Percentiles rank a stretch among this genome's conserved stretches.
Evolutionary conservation across 2,113 vertebrate species (phyloP).

Genomic region (Brienomyrus longianalis): DNA sequence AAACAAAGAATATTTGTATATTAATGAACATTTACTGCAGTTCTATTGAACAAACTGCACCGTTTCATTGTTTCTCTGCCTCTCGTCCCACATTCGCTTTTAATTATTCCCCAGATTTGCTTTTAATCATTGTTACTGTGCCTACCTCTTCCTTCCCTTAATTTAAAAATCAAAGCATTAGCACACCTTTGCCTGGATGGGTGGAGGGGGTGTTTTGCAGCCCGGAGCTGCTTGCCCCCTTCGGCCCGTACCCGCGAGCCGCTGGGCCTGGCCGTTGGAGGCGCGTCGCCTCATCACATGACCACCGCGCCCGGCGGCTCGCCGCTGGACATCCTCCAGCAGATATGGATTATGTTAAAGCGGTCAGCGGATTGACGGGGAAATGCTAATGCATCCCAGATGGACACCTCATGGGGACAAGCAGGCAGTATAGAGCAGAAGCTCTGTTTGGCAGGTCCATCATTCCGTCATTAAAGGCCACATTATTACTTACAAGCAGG

Average conservation of each 20-base stretch:
- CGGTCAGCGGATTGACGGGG: constrained; percentile 89
- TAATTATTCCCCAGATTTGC: background rate
- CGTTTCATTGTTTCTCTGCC: background rate
- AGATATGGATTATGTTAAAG: constrained; percentile 99
- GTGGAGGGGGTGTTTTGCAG: constrained; percentile 76
- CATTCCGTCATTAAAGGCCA: constrained; percentile 99
- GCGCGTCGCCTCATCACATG: constrained; percentile 87
- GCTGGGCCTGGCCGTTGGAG: constrained; percentile 59
- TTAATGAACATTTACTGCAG: constrained; percentile 1
- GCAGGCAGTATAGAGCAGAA: constrained; percentile 80
- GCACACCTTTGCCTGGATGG: constrained; percentile 35
- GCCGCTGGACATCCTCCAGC: constrained; percentile 94
- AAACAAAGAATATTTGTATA: background rate
- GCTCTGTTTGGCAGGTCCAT: constrained; percentile 99
- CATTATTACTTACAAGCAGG: constrained; percentile 97
- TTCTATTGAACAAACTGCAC: background rate
- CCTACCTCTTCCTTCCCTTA: constrained; percentile 44
- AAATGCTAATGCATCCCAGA: constrained; percentile 99
- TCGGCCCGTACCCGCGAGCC: constrained; percentile 57
- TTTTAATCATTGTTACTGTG: background rate
- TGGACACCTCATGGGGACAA: constrained; percentile 80
- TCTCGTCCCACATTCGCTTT: background rate
- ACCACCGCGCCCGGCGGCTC: constrained; percentile 70
- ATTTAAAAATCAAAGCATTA: constrained; percentile 59
- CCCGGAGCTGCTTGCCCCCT: constrained; percentile 91